Conservation (phyloP, 1,140 invertebrate species). For the Hermetia illucens region DNA sequence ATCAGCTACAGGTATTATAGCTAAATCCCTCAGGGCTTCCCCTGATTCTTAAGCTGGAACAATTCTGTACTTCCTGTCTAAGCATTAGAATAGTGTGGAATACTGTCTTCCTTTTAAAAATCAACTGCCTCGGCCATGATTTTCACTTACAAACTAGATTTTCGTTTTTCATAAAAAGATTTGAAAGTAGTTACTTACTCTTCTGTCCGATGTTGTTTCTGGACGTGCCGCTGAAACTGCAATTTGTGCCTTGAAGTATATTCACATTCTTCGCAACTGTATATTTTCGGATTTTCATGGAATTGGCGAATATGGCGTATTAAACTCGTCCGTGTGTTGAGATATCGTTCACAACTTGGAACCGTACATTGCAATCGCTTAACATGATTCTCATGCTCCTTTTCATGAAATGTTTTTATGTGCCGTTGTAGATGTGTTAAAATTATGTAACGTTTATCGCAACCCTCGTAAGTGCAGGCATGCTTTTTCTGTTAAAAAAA, state of each 20-base stretch:
- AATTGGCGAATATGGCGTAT: slow-evolving; percentile 19
- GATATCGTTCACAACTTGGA: slow-evolving; percentile 18
- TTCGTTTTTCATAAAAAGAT: no score
- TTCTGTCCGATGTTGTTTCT: no score
- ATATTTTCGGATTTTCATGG: slow-evolving; percentile 19
- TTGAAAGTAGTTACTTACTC: no score
- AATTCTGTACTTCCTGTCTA: no score
- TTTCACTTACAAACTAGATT: no score
- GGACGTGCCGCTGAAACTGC: not conserved
- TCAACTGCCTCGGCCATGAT: no score
- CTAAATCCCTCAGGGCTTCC: no score
- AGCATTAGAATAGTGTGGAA: no score
- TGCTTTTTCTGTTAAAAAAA: slow-evolving; percentile 20
- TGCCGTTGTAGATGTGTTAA: slow-evolving; percentile 22
- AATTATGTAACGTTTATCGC: slow-evolving; percentile 22
- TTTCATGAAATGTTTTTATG: slow-evolving; percentile 20
- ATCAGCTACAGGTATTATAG: no score
- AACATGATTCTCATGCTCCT: slow-evolving; percentile 5
- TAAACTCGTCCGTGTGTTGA: slow-evolving; percentile 18
- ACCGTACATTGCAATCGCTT: slow-evolving; percentile 19
- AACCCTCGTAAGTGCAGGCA: slow-evolving; percentile 19
- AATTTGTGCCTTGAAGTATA: not conserved
- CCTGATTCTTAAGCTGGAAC: no score
- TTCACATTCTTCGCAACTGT: slow-evolving; percentile 15
- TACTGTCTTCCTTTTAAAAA: no score